Conservation (phyloP, 1,140 invertebrate species). For the Vollenhovia emeryi region DNA sequence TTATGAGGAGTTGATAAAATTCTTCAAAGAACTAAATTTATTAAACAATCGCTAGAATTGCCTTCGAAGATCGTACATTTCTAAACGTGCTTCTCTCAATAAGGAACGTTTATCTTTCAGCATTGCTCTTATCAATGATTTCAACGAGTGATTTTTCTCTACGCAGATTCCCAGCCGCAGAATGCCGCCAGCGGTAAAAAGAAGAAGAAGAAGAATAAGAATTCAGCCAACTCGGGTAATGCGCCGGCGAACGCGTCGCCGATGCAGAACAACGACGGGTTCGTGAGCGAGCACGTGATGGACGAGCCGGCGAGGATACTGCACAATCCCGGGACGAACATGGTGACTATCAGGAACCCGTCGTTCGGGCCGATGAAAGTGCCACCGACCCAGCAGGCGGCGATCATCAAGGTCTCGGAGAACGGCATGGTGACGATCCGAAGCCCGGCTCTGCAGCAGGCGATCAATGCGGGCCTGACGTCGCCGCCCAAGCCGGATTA, state of each 20-base stretch:
- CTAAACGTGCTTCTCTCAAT: neutral
- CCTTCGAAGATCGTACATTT: neutral
- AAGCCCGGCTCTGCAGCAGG: constrained; percentile 88
- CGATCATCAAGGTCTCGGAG: constrained; percentile 89
- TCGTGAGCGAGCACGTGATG: constrained; percentile 56
- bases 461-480: constrained; percentile 82
- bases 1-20: neutral
- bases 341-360: constrained; percentile 91
- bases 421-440: constrained; percentile 93
- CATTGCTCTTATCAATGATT: neutral
- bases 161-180: constrained; percentile 61
- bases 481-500: constrained; percentile 82
- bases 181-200: constrained; percentile 82
- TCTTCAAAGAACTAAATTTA: neutral
- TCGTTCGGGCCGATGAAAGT: constrained; percentile 87
- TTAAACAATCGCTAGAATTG: neutral
- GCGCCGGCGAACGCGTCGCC: neutral
- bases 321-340: constrained; percentile 86
- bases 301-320: constrained; percentile 81
- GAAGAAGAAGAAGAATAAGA: constrained; percentile 88
- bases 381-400: constrained; percentile 85
- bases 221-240: constrained; percentile 62
- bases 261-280: constrained; percentile 51
- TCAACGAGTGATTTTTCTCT: constrained; percentile 1
- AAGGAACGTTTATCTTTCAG: neutral